These are phyloP conservation scores for Trachemys scripta DNA, from an alignment of 2,113 vertebrate genomes.

Conservation along the genomic window DNA sequence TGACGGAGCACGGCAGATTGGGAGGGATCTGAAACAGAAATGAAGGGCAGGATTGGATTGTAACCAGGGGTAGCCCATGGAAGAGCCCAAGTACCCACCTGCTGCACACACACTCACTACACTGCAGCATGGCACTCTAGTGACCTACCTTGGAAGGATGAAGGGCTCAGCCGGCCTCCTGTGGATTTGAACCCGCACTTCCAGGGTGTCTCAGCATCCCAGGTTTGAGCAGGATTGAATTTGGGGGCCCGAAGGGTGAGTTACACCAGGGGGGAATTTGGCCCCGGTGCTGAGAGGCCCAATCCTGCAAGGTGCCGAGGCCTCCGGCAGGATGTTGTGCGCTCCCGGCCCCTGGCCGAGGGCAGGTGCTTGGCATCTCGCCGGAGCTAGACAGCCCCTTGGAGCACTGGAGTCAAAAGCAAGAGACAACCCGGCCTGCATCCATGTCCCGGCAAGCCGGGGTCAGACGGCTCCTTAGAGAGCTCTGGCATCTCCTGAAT, in stretches of 20 bases:
- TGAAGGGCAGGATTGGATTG: rapidly evolving
- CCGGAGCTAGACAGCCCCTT: background rate
- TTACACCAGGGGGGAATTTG: background rate
- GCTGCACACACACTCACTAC: background rate
- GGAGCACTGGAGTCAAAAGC: background rate
- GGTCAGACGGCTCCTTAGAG: background rate
- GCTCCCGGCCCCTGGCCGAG: background rate
- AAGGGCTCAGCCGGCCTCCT: background rate
- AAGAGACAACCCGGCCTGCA: background rate
- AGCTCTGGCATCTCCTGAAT: background rate
- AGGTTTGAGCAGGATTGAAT: background rate
- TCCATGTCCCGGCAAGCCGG: background rate
- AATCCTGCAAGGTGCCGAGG: background rate
- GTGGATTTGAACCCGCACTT: background rate
- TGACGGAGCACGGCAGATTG: slow-evolving; percentile 95
- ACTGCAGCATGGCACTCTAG: background rate
- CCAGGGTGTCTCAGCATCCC: background rate
- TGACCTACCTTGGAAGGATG: background rate
- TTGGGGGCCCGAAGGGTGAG: background rate
- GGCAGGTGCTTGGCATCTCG: background rate
- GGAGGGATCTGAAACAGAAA: slow-evolving; percentile 87
- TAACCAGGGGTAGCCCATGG: background rate
- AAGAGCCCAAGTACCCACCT: background rate
- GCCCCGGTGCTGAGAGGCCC: background rate
- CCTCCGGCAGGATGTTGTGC: background rate